Conservation (phyloP, 2,888 invertebrate genomes). For the Melanostoma scalare region DNA sequence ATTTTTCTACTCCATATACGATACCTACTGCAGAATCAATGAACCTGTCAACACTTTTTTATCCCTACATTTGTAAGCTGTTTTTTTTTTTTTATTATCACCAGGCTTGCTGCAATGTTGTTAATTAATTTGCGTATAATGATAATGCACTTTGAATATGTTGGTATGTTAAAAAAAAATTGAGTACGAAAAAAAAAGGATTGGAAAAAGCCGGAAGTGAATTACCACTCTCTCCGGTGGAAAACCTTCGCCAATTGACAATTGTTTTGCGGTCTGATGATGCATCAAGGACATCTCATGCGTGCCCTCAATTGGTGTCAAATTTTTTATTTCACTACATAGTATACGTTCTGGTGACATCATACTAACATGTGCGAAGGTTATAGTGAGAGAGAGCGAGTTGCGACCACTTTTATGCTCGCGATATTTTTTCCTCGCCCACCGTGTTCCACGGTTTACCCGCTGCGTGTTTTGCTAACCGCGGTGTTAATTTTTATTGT, state of each 20-base stretch:
- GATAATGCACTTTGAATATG: conserved; percentile 67
- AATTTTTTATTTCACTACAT: conserved; percentile 38
- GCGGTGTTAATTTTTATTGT: conserved; percentile 73
- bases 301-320: conserved; percentile 73
- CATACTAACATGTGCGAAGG: conserved; percentile 29
- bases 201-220: conserved; percentile 37
- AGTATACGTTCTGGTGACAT: conserved; percentile 28
- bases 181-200: conserved; percentile 12
- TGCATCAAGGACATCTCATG: conserved; percentile 73
- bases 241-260: conserved; percentile 72
- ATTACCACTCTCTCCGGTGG: conserved; percentile 58
- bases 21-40: conserved; percentile 57
- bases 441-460: conserved; percentile 70
- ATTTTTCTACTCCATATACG: conserved; percentile 62
- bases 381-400: conserved; percentile 13
- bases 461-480: conserved; percentile 73
- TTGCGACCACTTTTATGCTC: conserved; percentile 62
- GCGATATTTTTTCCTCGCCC: conserved; percentile 39
- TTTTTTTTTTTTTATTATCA: conserved; percentile 38
- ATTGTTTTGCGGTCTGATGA: conserved; percentile 74
- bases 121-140: conserved; percentile 72
- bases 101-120: conserved; percentile 52
- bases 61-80: conserved; percentile 40
- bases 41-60: conserved; percentile 64
- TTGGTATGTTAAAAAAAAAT: conserved; percentile 21